Evolutionary conservation across 2,888 invertebrate species (phyloP).

Genomic region (Leptopilina drosophilae): DNA sequence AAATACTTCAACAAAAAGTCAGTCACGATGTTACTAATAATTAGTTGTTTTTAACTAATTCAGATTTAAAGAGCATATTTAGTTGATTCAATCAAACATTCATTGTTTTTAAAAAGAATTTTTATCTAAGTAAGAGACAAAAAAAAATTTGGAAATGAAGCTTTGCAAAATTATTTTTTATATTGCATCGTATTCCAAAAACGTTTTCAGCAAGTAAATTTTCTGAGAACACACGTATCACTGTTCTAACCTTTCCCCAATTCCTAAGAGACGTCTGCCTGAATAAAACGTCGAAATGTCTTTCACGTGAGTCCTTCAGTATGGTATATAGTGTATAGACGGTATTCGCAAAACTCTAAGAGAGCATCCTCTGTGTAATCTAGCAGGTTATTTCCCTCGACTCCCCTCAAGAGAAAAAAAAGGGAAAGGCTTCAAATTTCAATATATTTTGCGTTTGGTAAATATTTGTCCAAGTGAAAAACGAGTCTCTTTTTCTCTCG

Average conservation of each 20-base stretch:
- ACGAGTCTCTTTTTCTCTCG: neutral
- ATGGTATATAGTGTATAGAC: neutral
- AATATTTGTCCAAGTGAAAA: constrained; percentile 13
- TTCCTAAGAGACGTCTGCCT: constrained; percentile 12
- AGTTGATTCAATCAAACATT: too few relatives aligned
- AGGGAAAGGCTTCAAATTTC: constrained; percentile 10
- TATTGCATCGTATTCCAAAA: constrained; percentile 50
- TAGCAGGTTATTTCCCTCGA: constrained; percentile 23
- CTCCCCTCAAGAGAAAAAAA: neutral
- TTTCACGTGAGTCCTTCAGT: constrained; percentile 15
- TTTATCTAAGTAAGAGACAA: too few relatives aligned
- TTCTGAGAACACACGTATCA: constrained; percentile 52
- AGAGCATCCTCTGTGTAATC: constrained; percentile 26
- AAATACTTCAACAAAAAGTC: too few relatives aligned
- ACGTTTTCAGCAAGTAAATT: constrained; percentile 55
- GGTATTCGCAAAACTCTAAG: constrained; percentile 23
- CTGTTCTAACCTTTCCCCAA: constrained; percentile 41
- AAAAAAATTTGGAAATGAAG: constrained; percentile 48
- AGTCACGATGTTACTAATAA: too few relatives aligned
- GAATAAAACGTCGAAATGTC: constrained; percentile 44
- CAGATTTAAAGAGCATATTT: too few relatives aligned
- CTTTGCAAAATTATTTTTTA: constrained; percentile 48
- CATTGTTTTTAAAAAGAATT: too few relatives aligned
- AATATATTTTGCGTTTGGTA: constrained; percentile 22
- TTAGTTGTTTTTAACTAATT: too few relatives aligned